Evolutionary conservation across 2,113 vertebrate species (phyloP), one percentile per base, ranked within the genome.

Genomic region (Meriones unguiculatus): DNA sequence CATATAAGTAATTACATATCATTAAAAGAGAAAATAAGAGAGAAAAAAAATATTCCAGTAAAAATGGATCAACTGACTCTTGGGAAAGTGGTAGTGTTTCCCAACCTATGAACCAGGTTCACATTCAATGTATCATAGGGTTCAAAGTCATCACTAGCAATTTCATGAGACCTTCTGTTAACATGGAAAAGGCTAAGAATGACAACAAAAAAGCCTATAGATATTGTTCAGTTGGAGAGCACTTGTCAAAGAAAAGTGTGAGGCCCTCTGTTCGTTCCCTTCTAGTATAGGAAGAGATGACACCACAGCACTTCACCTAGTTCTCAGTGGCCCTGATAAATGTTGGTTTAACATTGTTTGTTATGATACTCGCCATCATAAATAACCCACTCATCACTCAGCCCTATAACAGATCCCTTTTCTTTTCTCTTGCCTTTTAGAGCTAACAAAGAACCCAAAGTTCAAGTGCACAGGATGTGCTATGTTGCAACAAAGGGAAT

Each of bases 391-490:
- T 59, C 3, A 38, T 77, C 62, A 90, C 28, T 25, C 54, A 76
- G 17, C 30, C 24, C 72, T 12, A 7, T 46, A 75, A 18, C 35
- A 80, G 52, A 14, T 2, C 17, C 41, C 20, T 24, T 84, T 94
- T 88, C 5, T 84, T 94, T 88, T 5, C 70, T 80, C 22, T 69
- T 1, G 35, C 88, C n/a, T 50, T 30, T 41, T 38, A 30, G 65
- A 92, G 41, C 57, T 78, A n/a, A 91, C 14, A 82, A n/a, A n/a
- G 86, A 96, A 89, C 77, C 87, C 73, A 28, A 52, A 94, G 30
- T 81, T 52, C 20, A 72, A 54, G 90, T 73, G 7, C 52, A 76
- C 15, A 14, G 90, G 28, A 24, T 95, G 67, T 88, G 32, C 5
- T 75, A 54, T 38, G 18, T 75, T 9, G 30, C 1, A 87, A 59